phyloP scores from a whole-genome alignment of 2,113 vertebrate species.

The Helogale parvula region DNA sequence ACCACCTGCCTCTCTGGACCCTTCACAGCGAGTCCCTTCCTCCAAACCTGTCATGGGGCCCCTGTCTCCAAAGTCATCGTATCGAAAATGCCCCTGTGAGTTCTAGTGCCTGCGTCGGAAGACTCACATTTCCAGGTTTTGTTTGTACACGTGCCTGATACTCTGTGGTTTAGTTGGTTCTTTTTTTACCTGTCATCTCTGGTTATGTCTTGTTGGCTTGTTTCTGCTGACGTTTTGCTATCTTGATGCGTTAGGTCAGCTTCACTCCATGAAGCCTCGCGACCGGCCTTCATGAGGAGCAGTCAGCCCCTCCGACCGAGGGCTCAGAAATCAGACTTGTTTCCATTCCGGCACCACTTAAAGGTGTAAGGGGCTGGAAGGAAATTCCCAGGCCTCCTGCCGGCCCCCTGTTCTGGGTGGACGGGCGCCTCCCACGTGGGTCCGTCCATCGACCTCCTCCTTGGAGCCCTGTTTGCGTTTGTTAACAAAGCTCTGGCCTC shows the following conservation, averaged over 20 bases:
- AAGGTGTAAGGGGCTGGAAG: not conserved
- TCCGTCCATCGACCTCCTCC: rapidly evolving
- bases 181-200: not conserved
- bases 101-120: not conserved
- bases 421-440: not conserved
- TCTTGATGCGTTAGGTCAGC: not conserved
- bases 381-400: not conserved
- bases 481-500: no score
- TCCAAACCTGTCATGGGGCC: not conserved
- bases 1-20: not conserved
- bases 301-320: not conserved
- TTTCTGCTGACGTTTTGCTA: not conserved
- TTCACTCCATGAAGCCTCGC: not conserved
- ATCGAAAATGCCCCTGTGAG: rapidly evolving
- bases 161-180: not conserved
- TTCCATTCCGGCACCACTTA: not conserved
- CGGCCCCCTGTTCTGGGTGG: not conserved
- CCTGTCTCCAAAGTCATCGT: no score
- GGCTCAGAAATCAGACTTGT: not conserved
- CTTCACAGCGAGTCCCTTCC: not conserved
- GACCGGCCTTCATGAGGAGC: not conserved
- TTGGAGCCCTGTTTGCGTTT: not conserved
- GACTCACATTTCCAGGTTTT: rapidly evolving
- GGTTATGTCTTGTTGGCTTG: not conserved
- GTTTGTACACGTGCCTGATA: rapidly evolving